These are phyloP conservation scores for Hippocampus barbouri DNA, from an alignment of 2,113 vertebrate species.

Conservation along the genomic window DNA sequence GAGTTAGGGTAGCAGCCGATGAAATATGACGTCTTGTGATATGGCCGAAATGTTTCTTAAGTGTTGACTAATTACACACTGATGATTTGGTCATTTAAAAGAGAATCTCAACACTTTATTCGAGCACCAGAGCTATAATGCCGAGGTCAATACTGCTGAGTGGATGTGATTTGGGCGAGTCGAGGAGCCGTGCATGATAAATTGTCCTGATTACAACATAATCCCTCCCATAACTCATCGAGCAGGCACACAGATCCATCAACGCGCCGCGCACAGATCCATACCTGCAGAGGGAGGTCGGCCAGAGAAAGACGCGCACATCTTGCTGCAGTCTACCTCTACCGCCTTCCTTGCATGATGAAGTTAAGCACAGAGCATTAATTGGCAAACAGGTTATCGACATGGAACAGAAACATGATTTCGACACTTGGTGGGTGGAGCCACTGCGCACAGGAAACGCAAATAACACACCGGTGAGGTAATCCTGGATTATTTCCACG, in stretches of 20 bases:
- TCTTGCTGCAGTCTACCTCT: constrained; percentile 5
- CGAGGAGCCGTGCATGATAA: constrained; percentile 47
- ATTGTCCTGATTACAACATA: constrained; percentile 62
- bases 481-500: constrained; percentile 48
- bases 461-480: constrained; percentile 45
- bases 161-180: constrained; percentile 50
- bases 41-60: background rate
- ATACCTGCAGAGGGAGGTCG: constrained; percentile 33
- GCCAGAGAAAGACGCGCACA: background rate
- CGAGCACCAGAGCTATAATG: background rate
- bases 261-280: constrained; percentile 35
- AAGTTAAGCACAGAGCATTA: constrained; percentile 28
- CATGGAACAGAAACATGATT: constrained; percentile 31
- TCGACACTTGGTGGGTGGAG: constrained; percentile 26
- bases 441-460: constrained; percentile 38
- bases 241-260: constrained; percentile 47
- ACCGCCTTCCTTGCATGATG: constrained; percentile 19
- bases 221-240: constrained; percentile 56
- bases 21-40: background rate
- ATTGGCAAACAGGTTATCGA: constrained; percentile 11
- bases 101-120: background rate
- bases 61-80: background rate
- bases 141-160: constrained; percentile 59
- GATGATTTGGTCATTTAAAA: constrained; percentile 1
- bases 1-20: background rate